Evolutionary conservation across 2,888 invertebrate genomes (phyloP), one percentile per base, ranked within the genome.

Genomic region (Microplitis manilae): DNA sequence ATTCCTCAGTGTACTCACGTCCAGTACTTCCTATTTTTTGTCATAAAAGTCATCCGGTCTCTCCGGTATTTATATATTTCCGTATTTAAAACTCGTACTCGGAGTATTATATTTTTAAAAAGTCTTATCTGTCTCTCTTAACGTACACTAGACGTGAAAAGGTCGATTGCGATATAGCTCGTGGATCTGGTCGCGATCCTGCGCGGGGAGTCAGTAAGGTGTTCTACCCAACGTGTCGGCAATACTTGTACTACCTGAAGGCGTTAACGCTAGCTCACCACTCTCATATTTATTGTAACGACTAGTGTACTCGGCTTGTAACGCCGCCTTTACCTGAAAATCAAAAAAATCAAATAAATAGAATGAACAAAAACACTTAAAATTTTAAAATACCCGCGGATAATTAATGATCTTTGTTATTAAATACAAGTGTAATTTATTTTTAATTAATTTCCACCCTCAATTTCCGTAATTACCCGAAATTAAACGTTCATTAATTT

Each of bases 231-330:
- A 82, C 30, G 85, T 84, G 73, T 89, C 89, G n/a, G 89, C 83
- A 77, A 87, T 85, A 68, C 87, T 86, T 69, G 85, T 85, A 60
- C 86, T 87, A 38, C 86, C 85, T 41, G 89, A 87, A 7, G 88
- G 87, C 72, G 88, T 87, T 74, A 87, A 80, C 64, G 88, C 84
- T 68, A 88, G 76, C 68, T 89, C 89, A 30, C 86, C 87, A 60
- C 85, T 87, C 60, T 90, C 90, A 73, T 84, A 88, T 74, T 89
- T 89, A 38, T 86, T 89, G 73, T 85, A 89, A 40, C 88, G 88
- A 76, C 83, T 88, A 64, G 78, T 87, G 78, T 90, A 90, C 59
- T 90, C 90, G 4, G 86, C 85, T 73, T 87, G 85, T 50, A 90
- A 79, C 41, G 85, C 81, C 65, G 86, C 84, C 82, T 88, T 88